These are phyloP conservation scores for Helicoverpa assulta DNA, from an alignment of 2,888 invertebrate species.

Conservation along the genomic window DNA sequence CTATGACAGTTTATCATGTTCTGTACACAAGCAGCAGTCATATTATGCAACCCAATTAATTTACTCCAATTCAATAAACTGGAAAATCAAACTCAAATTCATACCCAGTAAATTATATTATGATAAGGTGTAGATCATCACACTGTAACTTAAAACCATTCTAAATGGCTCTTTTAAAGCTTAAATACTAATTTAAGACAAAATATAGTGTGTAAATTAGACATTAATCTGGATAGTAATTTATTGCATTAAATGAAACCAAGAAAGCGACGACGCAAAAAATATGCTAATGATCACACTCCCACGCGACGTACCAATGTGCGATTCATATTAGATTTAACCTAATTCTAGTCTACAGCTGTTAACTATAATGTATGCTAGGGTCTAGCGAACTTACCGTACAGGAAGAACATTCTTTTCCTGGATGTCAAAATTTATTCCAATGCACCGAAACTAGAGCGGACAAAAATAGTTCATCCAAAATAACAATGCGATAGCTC, in stretches of 20 bases:
- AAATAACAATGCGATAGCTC: constrained; percentile 79
- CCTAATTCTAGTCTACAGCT: constrained; percentile 59
- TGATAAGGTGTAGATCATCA: neutral
- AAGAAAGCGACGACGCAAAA: constrained; percentile 67
- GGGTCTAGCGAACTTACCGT: constrained; percentile 76
- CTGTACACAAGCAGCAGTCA: neutral
- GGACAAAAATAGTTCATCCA: constrained; percentile 89
- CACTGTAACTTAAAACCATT: constrained; percentile 7
- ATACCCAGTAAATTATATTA: neutral
- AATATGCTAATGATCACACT: constrained; percentile 75
- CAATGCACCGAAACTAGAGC: constrained; percentile 88
- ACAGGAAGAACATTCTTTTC: constrained; percentile 86
- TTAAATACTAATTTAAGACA: constrained; percentile 1
- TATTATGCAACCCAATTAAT: neutral
- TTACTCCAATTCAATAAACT: neutral
- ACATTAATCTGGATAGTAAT: constrained; percentile 32
- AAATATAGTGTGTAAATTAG: constrained; percentile 29
- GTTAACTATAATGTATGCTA: constrained; percentile 50
- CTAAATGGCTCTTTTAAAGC: neutral
- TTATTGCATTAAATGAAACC: constrained; percentile 35
- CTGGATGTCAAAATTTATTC: constrained; percentile 87
- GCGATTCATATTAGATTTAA: constrained; percentile 51
- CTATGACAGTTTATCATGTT: neutral
- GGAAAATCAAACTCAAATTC: neutral
- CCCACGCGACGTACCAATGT: constrained; percentile 71